Percentiles rank a stretch among this genome's conserved stretches.
These are phyloP conservation scores for Sapayoa aenigma DNA, from an alignment of 2,113 vertebrate species.

Conservation along the genomic window DNA sequence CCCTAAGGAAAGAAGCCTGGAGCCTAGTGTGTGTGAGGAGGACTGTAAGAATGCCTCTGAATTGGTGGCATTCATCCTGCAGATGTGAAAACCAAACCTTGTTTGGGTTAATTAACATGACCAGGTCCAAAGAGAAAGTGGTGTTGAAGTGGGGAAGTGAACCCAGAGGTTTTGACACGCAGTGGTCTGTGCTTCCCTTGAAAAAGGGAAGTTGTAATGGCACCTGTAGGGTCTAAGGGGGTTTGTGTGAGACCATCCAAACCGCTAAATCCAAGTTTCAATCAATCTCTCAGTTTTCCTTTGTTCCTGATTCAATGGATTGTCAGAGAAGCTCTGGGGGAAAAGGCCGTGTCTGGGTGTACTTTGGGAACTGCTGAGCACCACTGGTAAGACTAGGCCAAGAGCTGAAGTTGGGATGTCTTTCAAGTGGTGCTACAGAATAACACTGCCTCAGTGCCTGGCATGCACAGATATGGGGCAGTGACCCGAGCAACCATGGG, in stretches of 20 bases:
- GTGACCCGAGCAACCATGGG: neutral
- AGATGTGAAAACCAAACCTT: neutral
- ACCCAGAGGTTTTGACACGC: neutral
- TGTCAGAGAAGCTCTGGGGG: neutral
- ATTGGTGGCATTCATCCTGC: neutral
- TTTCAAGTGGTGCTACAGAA: slow-evolving; percentile 14
- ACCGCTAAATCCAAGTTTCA: slow-evolving; percentile 19
- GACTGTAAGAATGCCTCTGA: neutral
- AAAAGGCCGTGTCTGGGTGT: neutral
- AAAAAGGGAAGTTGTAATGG: slow-evolving; percentile 50
- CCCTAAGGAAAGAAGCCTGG: neutral
- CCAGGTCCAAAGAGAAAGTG: neutral
- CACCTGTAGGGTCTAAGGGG: slow-evolving; percentile 22
- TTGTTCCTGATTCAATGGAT: neutral
- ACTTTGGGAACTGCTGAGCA: neutral
- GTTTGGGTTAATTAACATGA: neutral
- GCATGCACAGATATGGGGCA: neutral
- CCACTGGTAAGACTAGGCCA: neutral
- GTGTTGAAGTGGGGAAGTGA: slow-evolving; percentile 34
- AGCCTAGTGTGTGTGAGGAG: neutral
- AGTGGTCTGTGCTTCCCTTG: slow-evolving; percentile 34
- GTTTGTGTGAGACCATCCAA: slow-evolving; percentile 15
- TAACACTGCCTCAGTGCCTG: neutral
- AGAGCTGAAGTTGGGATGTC: neutral
- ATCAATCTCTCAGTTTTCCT: neutral